phyloP scores from a whole-genome alignment of 2,113 vertebrate species.

The Urocynchramus pylzowi region DNA sequence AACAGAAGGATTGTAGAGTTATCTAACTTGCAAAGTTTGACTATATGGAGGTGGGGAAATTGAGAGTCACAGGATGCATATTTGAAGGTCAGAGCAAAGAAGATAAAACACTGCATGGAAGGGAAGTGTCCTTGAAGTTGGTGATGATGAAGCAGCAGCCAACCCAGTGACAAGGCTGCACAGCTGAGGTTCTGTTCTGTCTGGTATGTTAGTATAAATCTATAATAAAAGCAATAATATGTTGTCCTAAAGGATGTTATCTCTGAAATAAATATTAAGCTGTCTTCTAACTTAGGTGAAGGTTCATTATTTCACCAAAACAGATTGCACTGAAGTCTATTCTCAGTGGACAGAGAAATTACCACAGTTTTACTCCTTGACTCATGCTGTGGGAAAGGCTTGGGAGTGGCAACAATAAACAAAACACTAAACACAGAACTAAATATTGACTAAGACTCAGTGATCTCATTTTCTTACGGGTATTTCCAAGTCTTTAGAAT shows the following conservation, averaged over 20 bases:
- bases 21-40: not conserved
- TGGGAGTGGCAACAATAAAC: not conserved
- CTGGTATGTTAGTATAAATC: not conserved
- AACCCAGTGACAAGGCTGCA: not conserved
- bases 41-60: not conserved
- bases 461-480: not conserved
- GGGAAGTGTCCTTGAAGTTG: not conserved
- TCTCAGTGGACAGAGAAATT: not conserved
- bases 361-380: not conserved
- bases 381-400: not conserved
- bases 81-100: not conserved
- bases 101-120: not conserved
- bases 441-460: not conserved
- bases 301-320: not conserved
- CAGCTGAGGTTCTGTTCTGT: not conserved
- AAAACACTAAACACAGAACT: not conserved
- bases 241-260: not conserved
- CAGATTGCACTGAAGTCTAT: not conserved
- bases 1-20: not conserved
- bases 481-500: not conserved
- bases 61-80: not conserved
- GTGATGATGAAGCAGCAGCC: not conserved
- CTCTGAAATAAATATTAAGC: not conserved
- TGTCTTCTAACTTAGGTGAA: not conserved
- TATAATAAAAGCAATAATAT: not conserved